Percentiles rank a stretch among this genome's conserved stretches.
phyloP scores from a whole-genome alignment of 2,113 vertebrate genomes.

The Cottus gobio region DNA sequence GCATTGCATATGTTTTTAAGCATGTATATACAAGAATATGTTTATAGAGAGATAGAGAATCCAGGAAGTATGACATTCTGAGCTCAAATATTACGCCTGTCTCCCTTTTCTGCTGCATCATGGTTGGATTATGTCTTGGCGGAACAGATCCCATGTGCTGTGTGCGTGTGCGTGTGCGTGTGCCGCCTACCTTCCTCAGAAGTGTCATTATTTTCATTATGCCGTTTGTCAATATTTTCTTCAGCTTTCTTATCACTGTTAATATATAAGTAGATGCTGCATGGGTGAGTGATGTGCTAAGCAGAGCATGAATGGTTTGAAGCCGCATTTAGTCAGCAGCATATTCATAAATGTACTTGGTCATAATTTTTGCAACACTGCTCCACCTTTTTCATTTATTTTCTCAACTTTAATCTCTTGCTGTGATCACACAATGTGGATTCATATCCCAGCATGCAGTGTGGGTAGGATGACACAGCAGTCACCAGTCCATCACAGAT shows the following conservation, averaged over 20 bases:
- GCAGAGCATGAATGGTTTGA: background rate
- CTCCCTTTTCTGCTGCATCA: constrained; percentile 17
- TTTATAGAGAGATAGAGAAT: constrained; percentile 55
- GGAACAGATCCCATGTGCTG: constrained; percentile 6
- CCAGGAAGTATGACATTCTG: constrained; percentile 13
- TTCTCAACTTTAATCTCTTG: background rate
- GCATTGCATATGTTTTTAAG: no score
- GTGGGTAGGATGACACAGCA: background rate
- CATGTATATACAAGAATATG: no score
- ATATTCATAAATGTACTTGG: background rate
- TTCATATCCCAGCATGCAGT: constrained; percentile 7
- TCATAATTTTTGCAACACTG: background rate
- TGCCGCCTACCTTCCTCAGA: constrained; percentile 24
- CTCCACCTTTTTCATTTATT: background rate
- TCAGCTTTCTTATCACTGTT: constrained; percentile 28
- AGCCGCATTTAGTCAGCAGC: background rate
- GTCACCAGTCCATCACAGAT: background rate
- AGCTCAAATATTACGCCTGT: constrained; percentile 40
- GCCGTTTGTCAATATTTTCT: background rate
- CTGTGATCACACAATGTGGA: background rate
- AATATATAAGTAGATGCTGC: background rate
- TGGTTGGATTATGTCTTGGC: constrained; percentile 21
- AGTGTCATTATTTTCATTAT: constrained; percentile 33
- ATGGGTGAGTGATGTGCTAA: background rate
- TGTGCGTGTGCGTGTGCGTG: background rate